These are phyloP conservation scores for Schizopygopsis malacanthus DNA, from an alignment of 2,797 vertebrate species.

Conservation along the genomic window DNA sequence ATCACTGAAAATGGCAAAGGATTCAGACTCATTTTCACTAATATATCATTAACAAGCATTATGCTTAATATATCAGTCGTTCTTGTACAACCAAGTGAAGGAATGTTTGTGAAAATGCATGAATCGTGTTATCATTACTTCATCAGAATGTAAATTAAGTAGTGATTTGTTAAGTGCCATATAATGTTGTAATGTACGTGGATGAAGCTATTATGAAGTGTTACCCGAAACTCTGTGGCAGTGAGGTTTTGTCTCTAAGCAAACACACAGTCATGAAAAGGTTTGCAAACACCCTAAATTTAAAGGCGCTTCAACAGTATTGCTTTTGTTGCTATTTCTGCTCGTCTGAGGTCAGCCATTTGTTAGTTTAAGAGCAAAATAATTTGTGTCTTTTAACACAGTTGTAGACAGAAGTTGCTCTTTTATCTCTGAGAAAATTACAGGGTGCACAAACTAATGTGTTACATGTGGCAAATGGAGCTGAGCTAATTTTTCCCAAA, in stretches of 20 bases:
- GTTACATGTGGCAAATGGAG: slow-evolving; percentile 20
- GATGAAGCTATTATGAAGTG: slow-evolving; percentile 32
- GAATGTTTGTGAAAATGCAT: slow-evolving; percentile 4
- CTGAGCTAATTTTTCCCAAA: slow-evolving; percentile 38
- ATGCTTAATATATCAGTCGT: background rate
- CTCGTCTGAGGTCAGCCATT: slow-evolving; percentile 22
- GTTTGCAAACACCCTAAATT: slow-evolving; percentile 27
- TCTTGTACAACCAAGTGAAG: background rate
- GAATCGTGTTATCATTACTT: slow-evolving; percentile 2
- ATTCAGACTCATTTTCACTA: background rate
- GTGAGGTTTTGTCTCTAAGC: slow-evolving; percentile 18
- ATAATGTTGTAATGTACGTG: background rate
- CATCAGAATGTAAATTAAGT: slow-evolving; percentile 2
- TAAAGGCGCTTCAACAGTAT: background rate
- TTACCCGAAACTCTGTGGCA: slow-evolving; percentile 3
- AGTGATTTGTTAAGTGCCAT: slow-evolving; percentile 14
- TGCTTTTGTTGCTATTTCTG: slow-evolving; percentile 42
- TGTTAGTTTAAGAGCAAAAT: slow-evolving; percentile 33
- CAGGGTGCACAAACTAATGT: slow-evolving; percentile 10
- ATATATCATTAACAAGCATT: slow-evolving; percentile 25
- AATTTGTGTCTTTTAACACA: slow-evolving; percentile 43
- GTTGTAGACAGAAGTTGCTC: slow-evolving; percentile 29
- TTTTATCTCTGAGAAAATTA: slow-evolving; percentile 43
- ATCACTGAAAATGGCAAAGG: background rate
- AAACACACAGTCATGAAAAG: slow-evolving; percentile 21